Base-by-base conservation (phyloP, 2,797 vertebrate genomes). In the Lacerta agilis region DNA sequence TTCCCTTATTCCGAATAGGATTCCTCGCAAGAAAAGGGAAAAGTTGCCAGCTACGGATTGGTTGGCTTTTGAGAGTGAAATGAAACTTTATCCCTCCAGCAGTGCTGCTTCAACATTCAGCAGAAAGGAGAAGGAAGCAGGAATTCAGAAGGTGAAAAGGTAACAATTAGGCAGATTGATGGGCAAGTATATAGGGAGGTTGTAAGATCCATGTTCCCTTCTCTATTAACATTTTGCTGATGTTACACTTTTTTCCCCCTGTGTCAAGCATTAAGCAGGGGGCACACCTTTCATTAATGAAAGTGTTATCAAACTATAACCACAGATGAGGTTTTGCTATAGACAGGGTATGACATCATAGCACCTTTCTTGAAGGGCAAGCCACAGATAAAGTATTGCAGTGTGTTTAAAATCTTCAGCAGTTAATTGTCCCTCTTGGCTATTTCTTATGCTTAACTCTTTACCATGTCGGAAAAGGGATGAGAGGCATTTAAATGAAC, bases 181-280 rank as follows among this genome's bases (percentile, higher is more conserved):
- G 91, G 79, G 8, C 58, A 86, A 33, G 36, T 76, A 88, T 78
- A 79, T 58, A 25, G 6, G 29, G 29, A 86, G 78, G 41, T 66
- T 2, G 38, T 3, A 45, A 79, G 58, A 82, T 71, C 66, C 23
- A 13, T 84, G 27, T 79, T 85, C 23, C 64, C 86, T 73, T 67
- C 83, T 73, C 90, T 91, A 91, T 94, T 92, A 93, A 85, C 73
- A 79, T 92, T 90, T 88, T 91, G 92, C 92, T 94, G 93, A 93
- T 78, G 87, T 82, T 43, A 25, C 82, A 87, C n/a, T n/a, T 92
- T 94, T 92, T 69, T 20, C 1, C 45, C 67, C 45, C 67, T 33
- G 5, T 77, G 67, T 89, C 85, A 90, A 69, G 41, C 78, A 86
- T 90, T 90, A 92, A 82, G 75, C 72, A 29, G 1, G 71, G 82